These are phyloP conservation scores for Octopus bimaculoides DNA, from an alignment of 1,140 invertebrate species.

Conservation along the genomic window DNA sequence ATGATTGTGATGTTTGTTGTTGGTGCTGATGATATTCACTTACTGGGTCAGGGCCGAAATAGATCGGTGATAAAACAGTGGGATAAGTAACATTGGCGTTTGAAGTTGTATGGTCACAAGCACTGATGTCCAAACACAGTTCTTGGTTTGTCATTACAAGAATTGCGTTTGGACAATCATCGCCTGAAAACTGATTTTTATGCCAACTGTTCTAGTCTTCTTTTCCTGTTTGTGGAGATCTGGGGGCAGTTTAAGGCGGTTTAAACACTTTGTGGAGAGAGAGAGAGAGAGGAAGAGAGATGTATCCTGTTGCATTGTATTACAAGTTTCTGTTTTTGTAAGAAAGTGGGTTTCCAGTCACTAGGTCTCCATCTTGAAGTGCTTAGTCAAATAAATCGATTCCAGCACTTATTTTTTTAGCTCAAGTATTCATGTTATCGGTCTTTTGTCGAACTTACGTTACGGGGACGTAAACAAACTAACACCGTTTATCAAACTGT, in stretches of 20 bases:
- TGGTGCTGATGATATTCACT: too few relatives aligned
- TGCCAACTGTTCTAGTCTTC: too few relatives aligned
- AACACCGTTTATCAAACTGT: neutral
- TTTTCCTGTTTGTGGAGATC: neutral
- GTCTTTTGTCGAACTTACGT: neutral
- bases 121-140: slow-evolving; percentile 39
- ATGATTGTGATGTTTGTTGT: too few relatives aligned
- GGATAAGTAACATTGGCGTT: too few relatives aligned
- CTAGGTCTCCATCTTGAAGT: neutral
- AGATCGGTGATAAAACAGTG: too few relatives aligned
- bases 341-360: neutral
- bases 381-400: neutral
- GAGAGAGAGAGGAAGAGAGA: neutral
- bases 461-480: neutral
- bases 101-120: slow-evolving; percentile 24
- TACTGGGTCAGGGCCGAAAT: too few relatives aligned
- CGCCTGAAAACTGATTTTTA: slow-evolving; percentile 29
- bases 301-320: neutral
- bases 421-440: neutral
- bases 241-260: neutral
- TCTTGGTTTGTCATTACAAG: slow-evolving; percentile 31
- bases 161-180: slow-evolving; percentile 40
- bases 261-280: neutral
- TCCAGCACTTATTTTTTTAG: neutral
- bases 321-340: neutral